Percentiles rank a stretch among this genome's conserved stretches.
Conservation (phyloP, 2,113 vertebrate species). For the Pitta sordida region DNA sequence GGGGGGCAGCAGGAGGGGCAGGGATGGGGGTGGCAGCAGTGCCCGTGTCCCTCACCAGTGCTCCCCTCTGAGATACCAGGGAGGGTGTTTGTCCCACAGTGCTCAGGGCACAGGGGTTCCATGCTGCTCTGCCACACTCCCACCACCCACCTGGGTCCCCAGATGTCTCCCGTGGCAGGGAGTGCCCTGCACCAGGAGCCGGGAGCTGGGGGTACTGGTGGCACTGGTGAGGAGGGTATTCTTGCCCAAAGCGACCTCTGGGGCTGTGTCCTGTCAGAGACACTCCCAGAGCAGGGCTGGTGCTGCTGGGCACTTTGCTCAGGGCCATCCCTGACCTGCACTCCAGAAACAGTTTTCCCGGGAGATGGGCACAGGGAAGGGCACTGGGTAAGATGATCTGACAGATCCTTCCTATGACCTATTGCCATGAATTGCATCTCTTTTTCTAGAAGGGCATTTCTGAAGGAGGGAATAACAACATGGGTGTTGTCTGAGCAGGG, state of each 20-base stretch:
- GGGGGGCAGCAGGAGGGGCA: not conserved
- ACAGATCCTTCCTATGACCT: not conserved
- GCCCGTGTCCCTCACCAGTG: accelerated
- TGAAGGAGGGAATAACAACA: not conserved
- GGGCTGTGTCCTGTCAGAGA: accelerated
- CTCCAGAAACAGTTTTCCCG: not conserved
- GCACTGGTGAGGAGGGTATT: not conserved
- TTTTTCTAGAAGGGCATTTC: not conserved
- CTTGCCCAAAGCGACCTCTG: accelerated
- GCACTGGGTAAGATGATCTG: not conserved
- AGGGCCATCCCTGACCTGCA: not conserved
- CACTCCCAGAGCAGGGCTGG: accelerated
- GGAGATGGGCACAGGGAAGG: not conserved
- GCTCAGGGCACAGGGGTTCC: not conserved
- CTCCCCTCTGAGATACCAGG: not conserved
- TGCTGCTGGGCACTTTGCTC: not conserved
- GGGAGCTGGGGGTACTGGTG: not conserved
- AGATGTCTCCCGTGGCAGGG: accelerated
- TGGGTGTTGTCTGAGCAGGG: not conserved
- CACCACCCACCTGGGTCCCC: not conserved
- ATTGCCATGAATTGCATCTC: not conserved
- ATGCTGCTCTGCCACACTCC: accelerated
- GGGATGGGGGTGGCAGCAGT: accelerated
- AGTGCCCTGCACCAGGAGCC: not conserved
- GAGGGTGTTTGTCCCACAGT: accelerated